A percentile compares a stretch with the other conserved stretches of the same genome.
Evolutionary conservation across 2,888 invertebrate genomes (phyloP).

Genomic region (Sinelater perroti): DNA sequence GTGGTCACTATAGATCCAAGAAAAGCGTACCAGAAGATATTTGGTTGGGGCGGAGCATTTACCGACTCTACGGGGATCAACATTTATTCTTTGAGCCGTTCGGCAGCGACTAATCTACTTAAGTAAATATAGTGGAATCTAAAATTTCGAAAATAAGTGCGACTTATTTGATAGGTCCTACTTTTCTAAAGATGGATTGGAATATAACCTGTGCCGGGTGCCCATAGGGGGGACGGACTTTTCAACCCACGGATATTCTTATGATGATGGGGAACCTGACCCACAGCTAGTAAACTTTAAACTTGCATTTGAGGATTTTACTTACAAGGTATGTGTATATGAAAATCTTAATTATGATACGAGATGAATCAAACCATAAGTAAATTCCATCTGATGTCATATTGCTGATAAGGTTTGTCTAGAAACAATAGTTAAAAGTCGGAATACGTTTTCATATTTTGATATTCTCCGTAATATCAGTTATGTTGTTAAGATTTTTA

Average conservation of each 20-base stretch:
- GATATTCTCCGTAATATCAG: too few species aligned
- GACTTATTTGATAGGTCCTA: constrained; percentile 5
- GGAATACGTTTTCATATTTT: too few species aligned
- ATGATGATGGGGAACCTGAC: constrained; percentile 70
- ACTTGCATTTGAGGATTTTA: neutral
- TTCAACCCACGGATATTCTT: constrained; percentile 81
- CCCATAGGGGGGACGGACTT: constrained; percentile 90
- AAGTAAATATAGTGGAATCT: too few species aligned
- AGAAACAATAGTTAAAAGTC: too few species aligned
- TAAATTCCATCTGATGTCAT: too few species aligned
- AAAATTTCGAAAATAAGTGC: too few species aligned
- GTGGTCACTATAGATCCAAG: constrained; percentile 12
- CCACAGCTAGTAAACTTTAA: constrained; percentile 2
- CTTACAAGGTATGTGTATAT: neutral
- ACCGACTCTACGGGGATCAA: constrained; percentile 76
- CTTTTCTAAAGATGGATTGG: constrained; percentile 65
- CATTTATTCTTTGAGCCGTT: constrained; percentile 68
- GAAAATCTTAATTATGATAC: too few species aligned
- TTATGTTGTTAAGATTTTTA: too few species aligned
- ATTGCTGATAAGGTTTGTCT: too few species aligned
- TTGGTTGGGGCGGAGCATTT: constrained; percentile 87
- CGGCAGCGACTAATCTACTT: constrained; percentile 57
- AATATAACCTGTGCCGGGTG: constrained; percentile 80
- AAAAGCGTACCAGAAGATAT: constrained; percentile 68
- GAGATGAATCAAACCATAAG: too few species aligned